A percentile compares a stretch with the other conserved stretches of the same genome.
Evolutionary conservation across 2,888 invertebrate species (phyloP).

Genomic region (Drosophila lutescens): DNA sequence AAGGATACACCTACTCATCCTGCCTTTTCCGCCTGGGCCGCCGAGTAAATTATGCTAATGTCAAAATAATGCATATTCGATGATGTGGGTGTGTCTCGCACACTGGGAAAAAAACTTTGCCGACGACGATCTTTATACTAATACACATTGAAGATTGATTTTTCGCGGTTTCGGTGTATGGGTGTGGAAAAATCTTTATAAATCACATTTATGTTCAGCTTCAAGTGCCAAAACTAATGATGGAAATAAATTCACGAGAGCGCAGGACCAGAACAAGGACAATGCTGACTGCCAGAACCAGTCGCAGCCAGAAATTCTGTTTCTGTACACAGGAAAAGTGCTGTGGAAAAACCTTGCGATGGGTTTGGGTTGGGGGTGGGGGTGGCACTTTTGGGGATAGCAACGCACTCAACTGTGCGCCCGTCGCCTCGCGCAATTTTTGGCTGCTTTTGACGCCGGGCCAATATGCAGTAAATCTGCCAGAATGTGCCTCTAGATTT

Average conservation of each 20-base stretch:
- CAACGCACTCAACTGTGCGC: constrained; percentile 56
- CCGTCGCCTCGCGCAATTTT: constrained; percentile 55
- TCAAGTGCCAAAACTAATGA: constrained; percentile 82
- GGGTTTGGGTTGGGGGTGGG: constrained; percentile 2
- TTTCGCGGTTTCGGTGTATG: constrained; percentile 20
- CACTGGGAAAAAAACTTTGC: constrained; percentile 15
- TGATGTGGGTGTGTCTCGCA: constrained; percentile 58
- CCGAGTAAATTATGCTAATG: constrained; percentile 83
- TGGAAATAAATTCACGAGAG: constrained; percentile 80
- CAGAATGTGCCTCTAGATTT: constrained; percentile 81
- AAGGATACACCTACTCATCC: constrained; percentile 10
- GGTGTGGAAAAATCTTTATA: constrained; percentile 55
- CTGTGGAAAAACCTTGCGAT: background rate
- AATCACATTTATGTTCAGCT: constrained; percentile 75
- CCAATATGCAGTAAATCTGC: constrained; percentile 85
- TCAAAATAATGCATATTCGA: constrained; percentile 82
- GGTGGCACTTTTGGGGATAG: constrained; percentile 36
- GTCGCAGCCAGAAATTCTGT: constrained; percentile 40
- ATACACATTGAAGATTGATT: constrained; percentile 41
- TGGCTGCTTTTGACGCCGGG: constrained; percentile 83
- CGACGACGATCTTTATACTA: constrained; percentile 16
- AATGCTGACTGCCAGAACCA: constrained; percentile 68
- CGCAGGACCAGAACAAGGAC: constrained; percentile 54
- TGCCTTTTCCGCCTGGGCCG: constrained; percentile 20
- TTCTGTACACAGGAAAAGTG: constrained; percentile 18